phyloP scores from a whole-genome alignment of 1,140 invertebrate species.

The Forficula auricularia region DNA sequence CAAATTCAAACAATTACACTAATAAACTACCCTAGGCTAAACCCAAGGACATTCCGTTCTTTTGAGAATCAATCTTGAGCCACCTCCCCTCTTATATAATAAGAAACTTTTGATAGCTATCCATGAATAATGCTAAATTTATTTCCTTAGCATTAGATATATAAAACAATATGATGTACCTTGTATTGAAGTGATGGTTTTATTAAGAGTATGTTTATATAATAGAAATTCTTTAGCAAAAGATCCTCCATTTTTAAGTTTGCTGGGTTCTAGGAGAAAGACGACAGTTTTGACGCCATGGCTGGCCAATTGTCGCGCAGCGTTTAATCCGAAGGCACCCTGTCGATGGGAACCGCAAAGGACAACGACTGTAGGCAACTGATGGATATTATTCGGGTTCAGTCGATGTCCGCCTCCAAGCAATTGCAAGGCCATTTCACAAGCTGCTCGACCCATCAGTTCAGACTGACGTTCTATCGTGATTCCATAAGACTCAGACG shows the following conservation, averaged over 20 bases:
- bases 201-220: too few relatives aligned
- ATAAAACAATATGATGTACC: too few relatives aligned
- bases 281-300: conserved; percentile 60
- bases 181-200: too few relatives aligned
- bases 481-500: conserved; percentile 46
- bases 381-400: conserved; percentile 64
- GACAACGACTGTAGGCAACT: conserved; percentile 57
- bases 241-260: conserved; percentile 19
- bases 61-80: too few relatives aligned
- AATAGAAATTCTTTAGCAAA: too few relatives aligned
- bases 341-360: conserved; percentile 48
- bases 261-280: conserved; percentile 36
- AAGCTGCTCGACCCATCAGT: conserved; percentile 52
- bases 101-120: too few relatives aligned
- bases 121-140: too few relatives aligned
- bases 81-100: too few relatives aligned
- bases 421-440: conserved; percentile 59
- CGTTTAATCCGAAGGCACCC: conserved; percentile 55
- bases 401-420: conserved; percentile 52
- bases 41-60: too few relatives aligned
- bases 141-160: too few relatives aligned
- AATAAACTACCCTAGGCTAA: too few relatives aligned
- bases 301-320: conserved; percentile 61
- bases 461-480: conserved; percentile 50
- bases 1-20: too few relatives aligned